Conservation (phyloP, 2,797 vertebrate species). For the Cheirogaleus major region DNA sequence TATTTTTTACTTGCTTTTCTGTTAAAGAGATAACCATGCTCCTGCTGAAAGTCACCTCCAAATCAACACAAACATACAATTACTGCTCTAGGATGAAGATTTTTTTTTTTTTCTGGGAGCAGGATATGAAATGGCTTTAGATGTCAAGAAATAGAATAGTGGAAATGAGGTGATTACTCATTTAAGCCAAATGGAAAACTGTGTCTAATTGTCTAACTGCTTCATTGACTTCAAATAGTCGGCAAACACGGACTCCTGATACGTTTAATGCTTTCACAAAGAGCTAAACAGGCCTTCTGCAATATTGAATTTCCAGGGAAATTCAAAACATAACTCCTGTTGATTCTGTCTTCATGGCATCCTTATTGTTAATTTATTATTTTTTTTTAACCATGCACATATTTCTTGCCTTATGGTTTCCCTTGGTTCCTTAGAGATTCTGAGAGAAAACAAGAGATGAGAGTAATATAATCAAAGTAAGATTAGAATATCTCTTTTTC, state of each 20-base stretch:
- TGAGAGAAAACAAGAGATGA: neutral
- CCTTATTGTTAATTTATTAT: neutral
- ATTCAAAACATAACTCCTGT: neutral
- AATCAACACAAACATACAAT: neutral
- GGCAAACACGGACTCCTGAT: neutral
- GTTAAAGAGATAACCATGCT: neutral
- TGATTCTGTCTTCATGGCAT: neutral
- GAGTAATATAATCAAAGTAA: neutral
- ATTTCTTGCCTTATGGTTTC: neutral
- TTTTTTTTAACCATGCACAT: neutral
- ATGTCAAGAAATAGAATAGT: slow-evolving; percentile 46
- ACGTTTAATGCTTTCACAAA: neutral
- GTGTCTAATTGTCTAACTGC: slow-evolving; percentile 59
- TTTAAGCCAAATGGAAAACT: slow-evolving; percentile 56
- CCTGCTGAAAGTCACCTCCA: neutral
- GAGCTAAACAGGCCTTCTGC: neutral
- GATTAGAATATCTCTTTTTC: neutral
- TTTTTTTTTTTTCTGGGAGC: neutral
- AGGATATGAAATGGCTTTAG: neutral
- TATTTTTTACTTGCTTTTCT: neutral
- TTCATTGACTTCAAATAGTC: slow-evolving; percentile 53
- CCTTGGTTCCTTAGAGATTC: neutral
- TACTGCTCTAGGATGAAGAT: neutral
- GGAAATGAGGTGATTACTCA: slow-evolving; percentile 68
- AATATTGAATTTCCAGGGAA: neutral